A percentile compares a stretch with the other conserved stretches of the same genome.
phyloP scores from a whole-genome alignment of 2,888 invertebrate genomes.

The Tillus elongatus region DNA sequence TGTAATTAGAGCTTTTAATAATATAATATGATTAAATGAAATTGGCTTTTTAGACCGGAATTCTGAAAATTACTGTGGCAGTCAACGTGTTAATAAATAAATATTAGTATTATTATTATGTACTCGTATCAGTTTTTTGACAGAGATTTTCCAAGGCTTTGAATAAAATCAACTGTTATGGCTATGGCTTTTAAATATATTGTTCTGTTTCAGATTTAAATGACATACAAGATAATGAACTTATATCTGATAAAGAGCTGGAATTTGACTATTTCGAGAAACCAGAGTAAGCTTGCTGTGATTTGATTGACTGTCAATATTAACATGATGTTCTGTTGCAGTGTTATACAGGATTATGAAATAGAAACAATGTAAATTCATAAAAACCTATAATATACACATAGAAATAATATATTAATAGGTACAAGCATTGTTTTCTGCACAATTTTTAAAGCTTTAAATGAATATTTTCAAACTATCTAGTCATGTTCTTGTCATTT shows the following conservation, averaged over 20 bases:
- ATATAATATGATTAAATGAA: too few species aligned
- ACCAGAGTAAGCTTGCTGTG: constrained; percentile 25
- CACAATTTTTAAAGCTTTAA: too few species aligned
- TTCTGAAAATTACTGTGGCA: too few species aligned
- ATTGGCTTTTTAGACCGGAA: too few species aligned
- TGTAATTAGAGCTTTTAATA: too few species aligned
- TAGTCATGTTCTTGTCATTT: too few species aligned
- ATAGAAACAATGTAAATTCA: constrained; percentile 33
- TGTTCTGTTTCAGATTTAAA: constrained; percentile 28
- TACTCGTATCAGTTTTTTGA: too few species aligned
- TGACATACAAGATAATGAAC: constrained; percentile 30
- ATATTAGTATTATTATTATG: too few species aligned
- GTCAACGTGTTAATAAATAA: too few species aligned
- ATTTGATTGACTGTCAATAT: neutral
- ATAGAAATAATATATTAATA: neutral
- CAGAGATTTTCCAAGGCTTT: too few species aligned
- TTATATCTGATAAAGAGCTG: constrained; percentile 33
- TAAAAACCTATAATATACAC: constrained; percentile 6
- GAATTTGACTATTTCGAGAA: constrained; percentile 35
- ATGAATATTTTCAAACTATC: too few species aligned
- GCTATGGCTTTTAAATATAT: neutral
- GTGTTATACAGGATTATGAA: constrained; percentile 34
- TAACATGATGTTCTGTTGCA: constrained; percentile 20
- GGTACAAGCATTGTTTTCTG: constrained; percentile 15
- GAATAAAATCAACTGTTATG: too few species aligned